Evolutionary conservation across 2,113 vertebrate species (phyloP), one percentile per base, ranked within the genome.

Genomic region (Atractosteus spatula): DNA sequence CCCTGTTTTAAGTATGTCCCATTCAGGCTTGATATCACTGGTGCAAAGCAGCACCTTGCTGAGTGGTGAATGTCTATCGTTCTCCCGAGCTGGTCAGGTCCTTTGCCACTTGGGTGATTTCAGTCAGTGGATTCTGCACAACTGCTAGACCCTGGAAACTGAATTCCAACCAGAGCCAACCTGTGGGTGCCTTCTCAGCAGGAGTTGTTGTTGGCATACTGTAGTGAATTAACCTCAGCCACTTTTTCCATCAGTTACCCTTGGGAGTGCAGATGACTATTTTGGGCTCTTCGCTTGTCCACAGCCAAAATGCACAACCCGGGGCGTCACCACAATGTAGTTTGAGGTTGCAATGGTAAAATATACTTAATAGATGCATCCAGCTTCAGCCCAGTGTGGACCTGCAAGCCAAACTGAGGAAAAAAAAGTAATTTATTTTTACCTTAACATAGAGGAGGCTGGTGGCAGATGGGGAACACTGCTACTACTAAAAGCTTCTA

Each of bases 351-450:
- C 4, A n/a, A 44, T 51, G 44, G 54, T 59, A 67, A 44, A 17
- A 43, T 57, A 51, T 41, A 17, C 44, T 67, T 62, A 74, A 74
- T 68, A 59, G 72, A 47, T 41, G 56, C 66, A 62, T 68, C n/a
- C 56, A 68, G 56, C 66, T 61, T 10, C 66, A 72, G 55, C 62
- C 61, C 41, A 54, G 70, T 41, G 61, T 11, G 8, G 57, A 73
- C 43, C 17, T 51, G 55, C 55, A 57, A 57, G 43, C 72, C 43
- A 62, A 55, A 41, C 45, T 43, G 16, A 29, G 29, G 61, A 57
- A n/a, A 74, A 61, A 41, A 7, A 44, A 59, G 42, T 66, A 44
- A 66, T 66, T 66, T 17, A 68, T 17, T 42, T 51, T 67, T 68
- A 41, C 44, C 8, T 29, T 59, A 14, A 64, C 10, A 42, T 17